Evolutionary conservation across 1,140 invertebrate species (phyloP), one percentile per base, ranked within the genome.

Genomic region (Euwallacea similis): DNA sequence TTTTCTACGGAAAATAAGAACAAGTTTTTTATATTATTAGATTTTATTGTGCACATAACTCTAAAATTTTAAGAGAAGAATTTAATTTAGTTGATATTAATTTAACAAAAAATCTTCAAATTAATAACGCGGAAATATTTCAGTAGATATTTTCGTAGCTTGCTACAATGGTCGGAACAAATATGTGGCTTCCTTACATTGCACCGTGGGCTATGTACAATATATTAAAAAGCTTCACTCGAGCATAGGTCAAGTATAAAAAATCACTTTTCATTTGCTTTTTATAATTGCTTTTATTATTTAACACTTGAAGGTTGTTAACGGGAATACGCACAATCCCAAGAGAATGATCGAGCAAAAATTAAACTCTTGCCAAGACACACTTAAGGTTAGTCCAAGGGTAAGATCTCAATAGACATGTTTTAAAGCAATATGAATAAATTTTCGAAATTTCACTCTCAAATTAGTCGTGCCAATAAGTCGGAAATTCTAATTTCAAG

Each of bases 11-110:
- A 58, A 33, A 58, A 58, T 16, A 33, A 10, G 55, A 16, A 10
- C n/a, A 58, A 58, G n/a, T 16, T 58, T 15, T 33, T 33, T 33
- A 33, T 33, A 33, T 33, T 33, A 33, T 33, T 33, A 33, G 21
- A 33, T 33, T 33, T 33, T 33, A 33, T 33, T 33, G 21, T 33
- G 4, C 21, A 33, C 21, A 41, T 15, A 16, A 58, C 55, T 33
- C 10, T 16, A 58, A n/a, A 58, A 16, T 15, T 58, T 58, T 6
- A 15, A 10, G 16, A 15, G 21, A 61, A 61, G 59, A 61, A 61
- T 61, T 61, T 61, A 61, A 61, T 61, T 61, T n/a, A 42, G 59
- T 43, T 61, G 21, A 33, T 43, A 61, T 43, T 61, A 61, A 61
- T 61, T n/a, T 9, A 61, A 43, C 8, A 43, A 61, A 61, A 61